A percentile compares a stretch with the other conserved stretches of the same genome.
phyloP scores from a whole-genome alignment of 1,140 invertebrate genomes.

The Pseudomyrmex dendroicus region DNA sequence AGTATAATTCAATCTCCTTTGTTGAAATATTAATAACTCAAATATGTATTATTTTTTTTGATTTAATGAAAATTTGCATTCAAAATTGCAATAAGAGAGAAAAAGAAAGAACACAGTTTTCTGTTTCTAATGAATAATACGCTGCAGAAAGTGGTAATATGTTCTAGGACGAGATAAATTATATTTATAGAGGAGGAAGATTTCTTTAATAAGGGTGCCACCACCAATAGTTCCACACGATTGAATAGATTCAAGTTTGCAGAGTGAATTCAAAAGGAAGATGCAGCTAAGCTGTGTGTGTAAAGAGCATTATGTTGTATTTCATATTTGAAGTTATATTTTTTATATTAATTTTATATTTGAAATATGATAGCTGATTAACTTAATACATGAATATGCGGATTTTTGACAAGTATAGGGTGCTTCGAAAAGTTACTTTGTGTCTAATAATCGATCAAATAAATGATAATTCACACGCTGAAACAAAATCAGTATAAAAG shows the following conservation, averaged over 20 bases:
- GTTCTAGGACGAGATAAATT: not conserved
- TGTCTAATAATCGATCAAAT: not conserved
- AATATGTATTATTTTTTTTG: not conserved
- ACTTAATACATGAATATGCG: conserved; percentile 3
- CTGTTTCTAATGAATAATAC: conserved; percentile 3
- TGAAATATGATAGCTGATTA: conserved; percentile 14
- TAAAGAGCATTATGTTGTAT: conserved; percentile 13
- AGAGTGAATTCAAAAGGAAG: conserved; percentile 26
- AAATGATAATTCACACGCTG: conserved; percentile 11
- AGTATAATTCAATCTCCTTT: conserved; percentile 2
- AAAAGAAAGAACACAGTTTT: not conserved
- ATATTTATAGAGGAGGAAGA: not conserved
- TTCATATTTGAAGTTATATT: no score
- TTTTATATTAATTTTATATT: not conserved
- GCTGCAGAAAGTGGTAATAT: conserved; percentile 18
- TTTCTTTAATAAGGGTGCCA: conserved; percentile 19
- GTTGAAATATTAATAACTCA: conserved; percentile 10
- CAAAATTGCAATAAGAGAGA: no score
- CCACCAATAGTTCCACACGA: conserved; percentile 50
- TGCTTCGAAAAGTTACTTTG: not conserved
- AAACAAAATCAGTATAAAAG: conserved; percentile 4
- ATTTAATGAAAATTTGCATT: not conserved
- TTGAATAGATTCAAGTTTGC: conserved; percentile 22
- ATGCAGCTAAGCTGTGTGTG: conserved; percentile 41
- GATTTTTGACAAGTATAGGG: conserved; percentile 7